These are phyloP conservation scores for Artemia franciscana DNA, from an alignment of 1,140 invertebrate genomes.

Conservation along the genomic window DNA sequence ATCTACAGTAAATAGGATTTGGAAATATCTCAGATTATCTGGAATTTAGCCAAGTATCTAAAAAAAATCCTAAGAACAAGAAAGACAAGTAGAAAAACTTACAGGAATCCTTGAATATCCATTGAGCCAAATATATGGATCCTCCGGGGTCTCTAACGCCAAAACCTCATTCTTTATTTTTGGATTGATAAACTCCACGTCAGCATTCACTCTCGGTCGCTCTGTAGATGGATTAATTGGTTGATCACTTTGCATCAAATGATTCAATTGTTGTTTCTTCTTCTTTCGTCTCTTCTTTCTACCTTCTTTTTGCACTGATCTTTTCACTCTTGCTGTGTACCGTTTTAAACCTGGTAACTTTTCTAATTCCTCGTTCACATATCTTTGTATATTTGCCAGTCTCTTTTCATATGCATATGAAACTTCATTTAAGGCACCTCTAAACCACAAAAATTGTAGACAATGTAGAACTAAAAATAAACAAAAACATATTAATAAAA, in stretches of 20 bases:
- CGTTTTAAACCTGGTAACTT: too few species aligned
- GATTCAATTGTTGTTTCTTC: background rate
- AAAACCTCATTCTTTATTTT: background rate
- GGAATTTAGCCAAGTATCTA: too few species aligned
- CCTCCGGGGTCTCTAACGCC: slow-evolving; percentile 4
- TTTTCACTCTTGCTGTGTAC: background rate
- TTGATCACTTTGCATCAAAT: background rate
- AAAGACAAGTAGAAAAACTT: slow-evolving; percentile 7
- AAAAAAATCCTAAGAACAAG: background rate
- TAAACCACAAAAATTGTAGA: too few species aligned
- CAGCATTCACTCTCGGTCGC: background rate
- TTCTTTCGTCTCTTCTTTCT: background rate
- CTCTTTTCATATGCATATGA: too few species aligned
- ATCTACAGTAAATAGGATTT: too few species aligned
- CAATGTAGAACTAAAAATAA: too few species aligned
- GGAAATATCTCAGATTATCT: too few species aligned
- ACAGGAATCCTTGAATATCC: slow-evolving; percentile 18
- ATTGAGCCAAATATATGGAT: slow-evolving; percentile 16
- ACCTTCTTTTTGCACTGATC: background rate
- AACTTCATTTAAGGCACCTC: too few species aligned
- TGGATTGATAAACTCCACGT: background rate
- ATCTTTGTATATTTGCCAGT: too few species aligned
- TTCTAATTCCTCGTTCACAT: too few species aligned
- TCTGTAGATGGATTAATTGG: background rate
- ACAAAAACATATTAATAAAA: too few species aligned